Conservation (phyloP, 2,797 vertebrate species). For the Acipenser transmontanus region DNA sequence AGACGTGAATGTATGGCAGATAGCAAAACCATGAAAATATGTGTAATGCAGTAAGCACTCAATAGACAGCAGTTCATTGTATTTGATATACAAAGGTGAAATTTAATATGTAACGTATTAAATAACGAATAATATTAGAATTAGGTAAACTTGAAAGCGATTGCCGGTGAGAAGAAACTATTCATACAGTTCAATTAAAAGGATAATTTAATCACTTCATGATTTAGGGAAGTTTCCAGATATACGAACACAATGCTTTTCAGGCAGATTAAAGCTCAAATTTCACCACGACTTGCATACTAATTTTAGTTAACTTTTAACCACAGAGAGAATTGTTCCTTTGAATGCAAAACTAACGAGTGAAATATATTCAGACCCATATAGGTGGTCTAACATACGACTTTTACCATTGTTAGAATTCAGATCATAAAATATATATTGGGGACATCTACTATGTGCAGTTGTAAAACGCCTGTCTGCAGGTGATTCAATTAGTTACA, state of each 20-base stretch:
- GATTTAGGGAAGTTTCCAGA: too few species aligned
- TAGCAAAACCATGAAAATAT: background rate
- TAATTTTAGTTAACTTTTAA: background rate
- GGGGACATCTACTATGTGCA: slow-evolving; percentile 26
- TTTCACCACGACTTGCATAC: background rate
- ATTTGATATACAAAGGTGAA: background rate
- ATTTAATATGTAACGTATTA: background rate
- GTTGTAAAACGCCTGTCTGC: slow-evolving; percentile 22
- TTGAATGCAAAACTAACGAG: slow-evolving; percentile 47
- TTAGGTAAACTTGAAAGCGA: background rate
- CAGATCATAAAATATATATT: slow-evolving; percentile 51
- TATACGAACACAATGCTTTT: background rate
- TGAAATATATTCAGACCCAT: slow-evolving; percentile 48
- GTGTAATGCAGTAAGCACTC: background rate
- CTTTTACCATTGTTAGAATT: slow-evolving; percentile 51
- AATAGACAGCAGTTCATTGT: background rate
- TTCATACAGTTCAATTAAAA: background rate
- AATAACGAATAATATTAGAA: background rate
- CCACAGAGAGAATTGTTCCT: background rate
- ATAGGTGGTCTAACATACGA: slow-evolving; percentile 33
- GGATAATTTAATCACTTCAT: too few species aligned
- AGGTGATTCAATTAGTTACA: background rate
- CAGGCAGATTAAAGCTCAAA: background rate
- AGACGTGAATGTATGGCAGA: background rate
- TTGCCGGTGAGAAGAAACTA: background rate